Conservation (phyloP, 1,140 invertebrate genomes). For the Epicauta chinensis region DNA sequence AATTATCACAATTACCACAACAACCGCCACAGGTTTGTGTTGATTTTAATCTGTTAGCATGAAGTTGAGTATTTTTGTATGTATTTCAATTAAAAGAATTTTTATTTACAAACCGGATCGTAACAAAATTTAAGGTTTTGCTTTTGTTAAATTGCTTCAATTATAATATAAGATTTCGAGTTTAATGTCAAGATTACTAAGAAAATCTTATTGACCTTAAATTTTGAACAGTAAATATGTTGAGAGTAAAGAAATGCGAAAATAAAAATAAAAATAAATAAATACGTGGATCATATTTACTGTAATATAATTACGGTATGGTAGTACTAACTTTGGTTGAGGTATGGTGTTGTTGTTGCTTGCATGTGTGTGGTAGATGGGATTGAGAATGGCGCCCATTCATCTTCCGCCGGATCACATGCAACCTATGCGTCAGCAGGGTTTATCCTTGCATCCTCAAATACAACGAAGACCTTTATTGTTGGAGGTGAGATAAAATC, state of each 20-base stretch:
- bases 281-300: no score
- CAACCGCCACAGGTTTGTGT: background rate
- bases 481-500: constrained; percentile 59
- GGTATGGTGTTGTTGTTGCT: constrained; percentile 38
- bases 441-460: constrained; percentile 29
- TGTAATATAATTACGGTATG: no score
- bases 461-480: constrained; percentile 59
- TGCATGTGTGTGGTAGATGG: constrained; percentile 45
- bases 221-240: no score
- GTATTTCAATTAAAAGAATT: no score
- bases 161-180: no score
- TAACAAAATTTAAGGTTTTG: no score
- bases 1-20: constrained; percentile 6
- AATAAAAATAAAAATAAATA: no score
- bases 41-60: background rate
- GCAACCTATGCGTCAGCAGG: constrained; percentile 33
- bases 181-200: no score
- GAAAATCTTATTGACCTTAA: no score
- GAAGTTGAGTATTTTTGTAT: background rate
- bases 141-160: no score
- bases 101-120: no score
- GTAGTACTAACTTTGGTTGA: constrained; percentile 26
- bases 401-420: constrained; percentile 32
- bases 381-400: constrained; percentile 40
- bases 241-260: no score